phyloP scores from a whole-genome alignment of 2,888 invertebrate species.

The Deroplatys truncata region DNA sequence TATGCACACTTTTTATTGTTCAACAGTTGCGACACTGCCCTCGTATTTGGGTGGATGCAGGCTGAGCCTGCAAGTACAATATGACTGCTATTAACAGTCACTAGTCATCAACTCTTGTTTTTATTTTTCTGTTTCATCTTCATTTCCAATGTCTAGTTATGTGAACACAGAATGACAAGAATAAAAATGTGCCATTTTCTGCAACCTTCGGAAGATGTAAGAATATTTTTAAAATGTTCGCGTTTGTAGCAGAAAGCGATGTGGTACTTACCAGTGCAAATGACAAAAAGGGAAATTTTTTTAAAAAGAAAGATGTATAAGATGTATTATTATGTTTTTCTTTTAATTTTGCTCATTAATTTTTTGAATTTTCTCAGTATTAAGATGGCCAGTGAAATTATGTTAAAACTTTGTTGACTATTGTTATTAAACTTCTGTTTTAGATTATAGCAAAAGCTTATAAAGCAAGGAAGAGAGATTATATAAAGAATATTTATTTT shows the following conservation, averaged over 20 bases:
- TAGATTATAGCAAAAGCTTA: not conserved
- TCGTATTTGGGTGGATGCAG: not conserved
- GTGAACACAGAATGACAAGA: not conserved
- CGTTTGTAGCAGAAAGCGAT: not conserved
- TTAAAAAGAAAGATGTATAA: not conserved
- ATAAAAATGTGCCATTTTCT: slow-evolving; percentile 4
- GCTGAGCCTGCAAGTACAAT: not conserved
- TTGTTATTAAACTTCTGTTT: not conserved
- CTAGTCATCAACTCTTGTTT: not conserved
- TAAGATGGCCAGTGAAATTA: not conserved
- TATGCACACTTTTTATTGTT: too few species aligned
- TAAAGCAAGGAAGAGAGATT: not conserved
- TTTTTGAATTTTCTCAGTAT: not conserved
- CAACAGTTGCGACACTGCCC: not conserved
- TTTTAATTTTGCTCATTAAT: not conserved
- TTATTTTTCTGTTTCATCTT: not conserved
- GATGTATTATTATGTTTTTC: not conserved
- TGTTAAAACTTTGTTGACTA: not conserved
- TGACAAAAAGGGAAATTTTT: not conserved
- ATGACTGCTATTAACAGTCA: not conserved
- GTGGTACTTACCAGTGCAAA: not conserved
- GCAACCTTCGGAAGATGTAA: not conserved
- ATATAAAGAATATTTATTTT: not conserved
- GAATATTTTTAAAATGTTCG: not conserved
- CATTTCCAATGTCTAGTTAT: not conserved